A percentile compares a stretch with the other conserved stretches of the same genome.
Conservation (phyloP, 2,113 vertebrate species). For the Hippocampus barbouri region DNA sequence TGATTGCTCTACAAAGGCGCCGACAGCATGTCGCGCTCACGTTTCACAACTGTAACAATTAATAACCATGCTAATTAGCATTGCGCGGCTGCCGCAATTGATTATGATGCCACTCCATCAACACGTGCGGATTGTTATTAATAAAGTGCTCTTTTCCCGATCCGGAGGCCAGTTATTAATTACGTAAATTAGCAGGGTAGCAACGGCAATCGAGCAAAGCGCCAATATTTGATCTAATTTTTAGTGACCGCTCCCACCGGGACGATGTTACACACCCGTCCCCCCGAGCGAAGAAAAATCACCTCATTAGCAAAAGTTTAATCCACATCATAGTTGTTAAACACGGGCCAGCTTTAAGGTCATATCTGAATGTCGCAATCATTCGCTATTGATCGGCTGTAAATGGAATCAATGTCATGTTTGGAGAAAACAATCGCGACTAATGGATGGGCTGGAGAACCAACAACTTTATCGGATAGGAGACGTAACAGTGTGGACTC, state of each 20-base stretch:
- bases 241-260: constrained; percentile 85
- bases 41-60: constrained; percentile 90
- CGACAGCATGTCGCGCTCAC: constrained; percentile 88
- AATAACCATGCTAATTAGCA: constrained; percentile 96
- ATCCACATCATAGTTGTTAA: constrained; percentile 98
- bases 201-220: constrained; percentile 90
- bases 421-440: constrained; percentile 98
- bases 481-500: constrained; percentile 61
- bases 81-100: constrained; percentile 79
- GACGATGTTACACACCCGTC: constrained; percentile 73
- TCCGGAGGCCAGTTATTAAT: constrained; percentile 83
- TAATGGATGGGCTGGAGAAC: constrained; percentile 92
- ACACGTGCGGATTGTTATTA: constrained; percentile 91
- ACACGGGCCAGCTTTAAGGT: constrained; percentile 95
- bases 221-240: constrained; percentile 98
- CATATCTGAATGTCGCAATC: constrained; percentile 99
- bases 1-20: constrained; percentile 86
- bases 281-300: constrained; percentile 89
- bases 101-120: constrained; percentile 84
- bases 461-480: constrained; percentile 87
- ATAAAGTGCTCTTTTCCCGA: constrained; percentile 86
- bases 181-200: constrained; percentile 90
- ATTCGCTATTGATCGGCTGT: constrained; percentile 98
- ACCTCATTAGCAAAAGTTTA: constrained; percentile 99
- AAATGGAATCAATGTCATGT: constrained; percentile 99